A percentile compares a stretch with the other conserved stretches of the same genome.
Conservation (phyloP, 2,797 vertebrate genomes). For the Scolopax rusticola region DNA sequence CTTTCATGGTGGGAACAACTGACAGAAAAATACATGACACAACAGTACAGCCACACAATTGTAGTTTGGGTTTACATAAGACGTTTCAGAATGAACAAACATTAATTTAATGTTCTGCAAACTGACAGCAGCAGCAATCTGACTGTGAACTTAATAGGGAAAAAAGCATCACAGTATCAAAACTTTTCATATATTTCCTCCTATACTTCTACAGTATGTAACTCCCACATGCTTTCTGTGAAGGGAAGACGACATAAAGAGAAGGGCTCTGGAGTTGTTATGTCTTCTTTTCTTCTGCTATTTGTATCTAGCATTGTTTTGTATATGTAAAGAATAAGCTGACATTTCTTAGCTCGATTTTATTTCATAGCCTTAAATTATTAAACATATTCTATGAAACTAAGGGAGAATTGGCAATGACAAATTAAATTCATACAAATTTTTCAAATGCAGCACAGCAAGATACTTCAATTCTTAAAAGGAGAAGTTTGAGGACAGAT, state of each 20-base stretch:
- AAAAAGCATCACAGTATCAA: not conserved
- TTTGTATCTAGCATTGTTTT: not conserved
- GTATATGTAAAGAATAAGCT: not conserved
- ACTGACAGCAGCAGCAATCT: not conserved
- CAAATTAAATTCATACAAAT: not conserved
- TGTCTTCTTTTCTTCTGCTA: not conserved
- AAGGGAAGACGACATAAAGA: not conserved
- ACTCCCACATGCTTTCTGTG: not conserved
- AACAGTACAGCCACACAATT: not conserved
- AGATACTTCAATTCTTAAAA: not conserved
- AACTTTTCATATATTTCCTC: not conserved
- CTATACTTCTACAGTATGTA: not conserved
- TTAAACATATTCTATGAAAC: not conserved
- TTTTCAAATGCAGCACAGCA: not conserved
- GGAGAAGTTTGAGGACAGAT: not conserved
- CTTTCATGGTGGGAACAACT: not conserved
- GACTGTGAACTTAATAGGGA: not conserved
- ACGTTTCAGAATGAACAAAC: not conserved
- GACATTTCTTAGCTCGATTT: not conserved
- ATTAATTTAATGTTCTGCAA: not conserved
- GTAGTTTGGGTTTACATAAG: not conserved
- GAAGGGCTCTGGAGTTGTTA: not conserved
- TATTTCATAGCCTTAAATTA: not conserved
- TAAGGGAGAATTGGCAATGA: not conserved
- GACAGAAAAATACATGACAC: not conserved